phyloP scores from a whole-genome alignment of 2,888 invertebrate genomes.

The Barypeithes pellucidus region DNA sequence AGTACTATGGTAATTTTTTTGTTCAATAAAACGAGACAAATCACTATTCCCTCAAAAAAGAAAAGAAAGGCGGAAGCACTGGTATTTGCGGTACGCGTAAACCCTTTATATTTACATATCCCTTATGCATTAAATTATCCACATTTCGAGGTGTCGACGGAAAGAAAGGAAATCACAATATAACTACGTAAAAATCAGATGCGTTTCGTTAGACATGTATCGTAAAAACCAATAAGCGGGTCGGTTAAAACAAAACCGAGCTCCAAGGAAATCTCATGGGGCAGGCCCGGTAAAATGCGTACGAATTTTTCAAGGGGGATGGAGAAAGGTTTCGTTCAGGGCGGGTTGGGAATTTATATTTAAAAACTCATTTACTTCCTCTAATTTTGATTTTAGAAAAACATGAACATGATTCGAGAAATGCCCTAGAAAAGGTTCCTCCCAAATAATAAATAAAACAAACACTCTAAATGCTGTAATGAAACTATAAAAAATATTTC shows the following conservation, averaged over 20 bases:
- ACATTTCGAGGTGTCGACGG: conserved; percentile 52
- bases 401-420: too few species aligned
- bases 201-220: conserved; percentile 60
- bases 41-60: conserved; percentile 30
- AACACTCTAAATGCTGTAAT: too few species aligned
- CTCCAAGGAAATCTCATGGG: conserved; percentile 43
- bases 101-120: conserved; percentile 54
- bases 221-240: conserved; percentile 64
- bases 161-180: conserved; percentile 53
- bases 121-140: conserved; percentile 53
- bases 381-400: too few species aligned
- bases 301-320: conserved; percentile 33
- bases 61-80: conserved; percentile 28
- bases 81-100: conserved; percentile 22
- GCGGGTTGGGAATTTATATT: not conserved
- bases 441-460: too few species aligned
- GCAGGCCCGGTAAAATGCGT: conserved; percentile 39
- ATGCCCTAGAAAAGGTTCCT: too few species aligned
- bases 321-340: conserved; percentile 7
- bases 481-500: too few species aligned
- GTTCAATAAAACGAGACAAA: conserved; percentile 41
- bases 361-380: not conserved
- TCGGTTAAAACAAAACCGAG: conserved; percentile 63
- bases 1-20: too few species aligned
- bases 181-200: conserved; percentile 62